These are phyloP conservation scores for Burhinus bistriatus DNA, from an alignment of 2,113 vertebrate genomes.

Conservation along the genomic window DNA sequence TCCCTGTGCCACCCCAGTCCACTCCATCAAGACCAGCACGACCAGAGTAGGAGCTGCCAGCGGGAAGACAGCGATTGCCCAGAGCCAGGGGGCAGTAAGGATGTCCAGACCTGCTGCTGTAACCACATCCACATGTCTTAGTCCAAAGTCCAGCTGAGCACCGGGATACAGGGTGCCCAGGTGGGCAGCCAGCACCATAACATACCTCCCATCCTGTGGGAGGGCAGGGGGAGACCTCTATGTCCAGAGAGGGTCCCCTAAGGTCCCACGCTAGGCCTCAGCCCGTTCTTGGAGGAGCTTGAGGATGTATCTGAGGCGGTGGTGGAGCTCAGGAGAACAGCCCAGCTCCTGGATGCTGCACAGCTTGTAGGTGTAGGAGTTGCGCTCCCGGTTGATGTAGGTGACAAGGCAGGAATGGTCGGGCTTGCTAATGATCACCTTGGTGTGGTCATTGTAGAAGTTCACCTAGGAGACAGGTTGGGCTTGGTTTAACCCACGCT, in stretches of 20 bases:
- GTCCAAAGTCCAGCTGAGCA: conserved; percentile 38
- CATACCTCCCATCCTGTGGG: conserved; percentile 2
- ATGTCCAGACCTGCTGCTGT: background rate
- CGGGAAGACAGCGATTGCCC: background rate
- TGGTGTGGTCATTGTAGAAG: conserved; percentile 96
- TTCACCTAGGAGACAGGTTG: conserved; percentile 82
- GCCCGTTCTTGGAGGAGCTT: conserved; percentile 88
- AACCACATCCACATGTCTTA: conserved; percentile 15
- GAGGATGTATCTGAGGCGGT: conserved; percentile 86
- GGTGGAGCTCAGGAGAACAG: conserved; percentile 86
- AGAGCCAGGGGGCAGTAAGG: conserved; percentile 8
- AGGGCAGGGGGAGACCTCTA: background rate
- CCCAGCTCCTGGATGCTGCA: conserved; percentile 86
- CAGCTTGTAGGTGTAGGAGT: conserved; percentile 88
- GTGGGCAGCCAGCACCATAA: conserved; percentile 40
- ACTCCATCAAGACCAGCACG: background rate
- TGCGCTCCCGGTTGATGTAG: conserved; percentile 90
- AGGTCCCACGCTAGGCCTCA: conserved; percentile 68
- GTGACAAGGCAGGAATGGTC: conserved; percentile 90
- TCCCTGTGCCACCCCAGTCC: background rate
- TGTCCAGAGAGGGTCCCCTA: background rate
- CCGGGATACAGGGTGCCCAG: background rate
- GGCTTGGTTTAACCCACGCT: background rate
- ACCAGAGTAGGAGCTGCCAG: background rate
- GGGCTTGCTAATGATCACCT: conserved; percentile 92